phyloP scores from a whole-genome alignment of 2,797 vertebrate species.

The Dallia pectoralis region DNA sequence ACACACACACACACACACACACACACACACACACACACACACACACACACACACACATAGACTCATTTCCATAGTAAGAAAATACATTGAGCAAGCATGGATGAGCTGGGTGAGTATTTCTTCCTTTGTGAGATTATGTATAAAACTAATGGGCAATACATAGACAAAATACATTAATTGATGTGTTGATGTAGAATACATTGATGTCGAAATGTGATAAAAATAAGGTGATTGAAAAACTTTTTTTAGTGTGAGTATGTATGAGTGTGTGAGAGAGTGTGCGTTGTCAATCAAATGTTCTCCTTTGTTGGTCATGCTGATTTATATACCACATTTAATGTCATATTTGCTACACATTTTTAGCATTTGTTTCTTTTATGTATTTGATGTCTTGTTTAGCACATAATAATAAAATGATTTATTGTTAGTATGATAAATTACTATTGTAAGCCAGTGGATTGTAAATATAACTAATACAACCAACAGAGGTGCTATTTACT shows the following conservation, averaged over 20 bases:
- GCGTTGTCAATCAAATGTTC: background rate
- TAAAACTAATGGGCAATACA: background rate
- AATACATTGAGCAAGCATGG: constrained; percentile 53
- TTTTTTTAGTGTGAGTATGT: background rate
- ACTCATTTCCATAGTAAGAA: constrained; percentile 9
- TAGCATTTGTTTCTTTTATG: too few relatives aligned
- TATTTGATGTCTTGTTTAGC: too few relatives aligned
- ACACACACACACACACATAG: constrained; percentile 5
- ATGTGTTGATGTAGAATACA: background rate
- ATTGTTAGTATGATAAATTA: too few relatives aligned
- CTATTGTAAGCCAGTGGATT: background rate
- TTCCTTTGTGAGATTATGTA: background rate
- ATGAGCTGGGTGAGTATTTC: constrained; percentile 70
- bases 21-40: background rate
- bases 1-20: background rate
- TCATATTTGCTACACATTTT: too few relatives aligned
- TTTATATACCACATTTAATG: background rate
- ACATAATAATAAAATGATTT: background rate
- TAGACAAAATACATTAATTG: background rate
- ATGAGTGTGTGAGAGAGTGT: background rate
- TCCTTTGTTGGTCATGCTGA: background rate
- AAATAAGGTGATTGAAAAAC: background rate
- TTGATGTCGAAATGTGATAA: too few relatives aligned
- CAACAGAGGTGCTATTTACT: background rate
- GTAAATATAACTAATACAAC: background rate